Percentiles rank a stretch among this genome's conserved stretches.
Evolutionary conservation across 1,140 invertebrate species (phyloP).

Genomic region (Bombus confusus): DNA sequence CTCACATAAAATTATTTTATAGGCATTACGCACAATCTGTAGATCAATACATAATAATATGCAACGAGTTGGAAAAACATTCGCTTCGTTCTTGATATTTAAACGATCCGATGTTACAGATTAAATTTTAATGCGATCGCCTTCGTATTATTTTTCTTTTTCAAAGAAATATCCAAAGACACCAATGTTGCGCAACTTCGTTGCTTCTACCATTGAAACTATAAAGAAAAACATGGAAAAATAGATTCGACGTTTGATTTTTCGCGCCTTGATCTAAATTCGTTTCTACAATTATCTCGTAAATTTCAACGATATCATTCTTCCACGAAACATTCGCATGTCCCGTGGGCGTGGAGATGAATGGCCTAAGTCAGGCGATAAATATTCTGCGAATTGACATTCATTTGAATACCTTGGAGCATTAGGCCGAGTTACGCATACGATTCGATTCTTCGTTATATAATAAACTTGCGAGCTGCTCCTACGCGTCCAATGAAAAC

Average conservation of each 20-base stretch:
- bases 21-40: no score
- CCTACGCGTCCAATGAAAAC: neutral
- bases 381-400: slow-evolving; percentile 28
- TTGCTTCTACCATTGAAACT: no score
- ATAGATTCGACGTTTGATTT: neutral
- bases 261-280: neutral
- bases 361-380: neutral
- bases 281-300: neutral
- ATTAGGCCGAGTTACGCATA: neutral
- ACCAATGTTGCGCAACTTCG: accelerated
- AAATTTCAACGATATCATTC: neutral
- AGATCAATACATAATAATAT: no score
- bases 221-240: neutral
- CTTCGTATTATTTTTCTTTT: neutral
- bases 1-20: neutral
- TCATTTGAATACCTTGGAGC: slow-evolving; percentile 9
- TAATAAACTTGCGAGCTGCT: slow-evolving; percentile 7
- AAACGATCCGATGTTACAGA: neutral
- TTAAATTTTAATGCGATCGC: neutral
- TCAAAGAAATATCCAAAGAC: neutral
- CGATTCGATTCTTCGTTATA: slow-evolving; percentile 19
- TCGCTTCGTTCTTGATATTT: neutral
- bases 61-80: neutral
- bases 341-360: slow-evolving; percentile 1
- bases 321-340: no score